These are phyloP conservation scores for Drosophila meridionalis DNA, from an alignment of 2,888 invertebrate species.

Conservation along the genomic window DNA sequence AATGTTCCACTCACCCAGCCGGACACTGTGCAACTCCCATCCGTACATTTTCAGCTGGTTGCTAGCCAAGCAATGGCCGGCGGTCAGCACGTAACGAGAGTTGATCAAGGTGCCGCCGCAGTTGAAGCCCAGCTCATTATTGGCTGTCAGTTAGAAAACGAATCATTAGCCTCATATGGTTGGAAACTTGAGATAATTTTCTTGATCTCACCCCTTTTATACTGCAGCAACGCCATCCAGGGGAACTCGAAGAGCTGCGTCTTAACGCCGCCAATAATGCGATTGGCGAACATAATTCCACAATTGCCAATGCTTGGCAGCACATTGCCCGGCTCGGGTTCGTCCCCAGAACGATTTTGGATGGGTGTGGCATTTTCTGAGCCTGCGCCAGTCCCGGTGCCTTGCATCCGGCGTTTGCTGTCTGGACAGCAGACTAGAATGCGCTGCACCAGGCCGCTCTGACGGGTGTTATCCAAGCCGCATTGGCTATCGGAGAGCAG, in stretches of 20 bases:
- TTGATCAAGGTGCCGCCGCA: constrained; percentile 90
- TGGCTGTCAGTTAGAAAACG: constrained; percentile 11
- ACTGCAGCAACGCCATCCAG: constrained; percentile 85
- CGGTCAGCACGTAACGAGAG: constrained; percentile 89
- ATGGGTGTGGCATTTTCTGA: not conserved
- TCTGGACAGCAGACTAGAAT: constrained; percentile 87
- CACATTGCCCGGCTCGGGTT: constrained; percentile 52
- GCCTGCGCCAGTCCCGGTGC: not conserved
- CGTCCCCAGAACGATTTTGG: constrained; percentile 4
- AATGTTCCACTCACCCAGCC: constrained; percentile 84
- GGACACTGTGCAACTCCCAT: constrained; percentile 86
- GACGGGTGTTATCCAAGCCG: constrained; percentile 86
- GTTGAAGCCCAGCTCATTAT: constrained; percentile 85
- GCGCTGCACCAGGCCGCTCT: constrained; percentile 62
- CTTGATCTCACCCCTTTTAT: constrained; percentile 82
- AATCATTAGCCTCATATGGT: not conserved
- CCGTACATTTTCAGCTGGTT: constrained; percentile 86
- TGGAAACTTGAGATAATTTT: not conserved
- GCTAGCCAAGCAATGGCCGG: constrained; percentile 90
- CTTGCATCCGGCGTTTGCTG: constrained; percentile 25
- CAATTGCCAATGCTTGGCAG: constrained; percentile 86
- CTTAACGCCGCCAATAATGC: constrained; percentile 88
- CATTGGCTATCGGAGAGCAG: constrained; percentile 87
- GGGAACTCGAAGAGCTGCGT: constrained; percentile 89
- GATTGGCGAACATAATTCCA: constrained; percentile 86